Percentiles rank a stretch among this genome's conserved stretches.
phyloP scores from a whole-genome alignment of 2,888 invertebrate species.

The Oligia strigilis region DNA sequence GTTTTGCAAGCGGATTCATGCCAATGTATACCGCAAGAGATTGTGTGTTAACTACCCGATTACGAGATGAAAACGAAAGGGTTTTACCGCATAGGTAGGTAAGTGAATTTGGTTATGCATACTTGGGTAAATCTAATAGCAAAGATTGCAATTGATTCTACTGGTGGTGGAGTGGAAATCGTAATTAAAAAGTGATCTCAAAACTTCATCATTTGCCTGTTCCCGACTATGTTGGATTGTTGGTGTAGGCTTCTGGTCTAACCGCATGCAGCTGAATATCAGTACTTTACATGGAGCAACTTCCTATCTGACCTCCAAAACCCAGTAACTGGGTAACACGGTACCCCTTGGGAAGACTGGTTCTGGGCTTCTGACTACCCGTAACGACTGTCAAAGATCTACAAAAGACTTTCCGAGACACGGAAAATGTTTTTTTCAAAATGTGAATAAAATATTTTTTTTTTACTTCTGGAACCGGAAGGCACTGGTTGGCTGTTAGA shows the following conservation, averaged over 20 bases:
- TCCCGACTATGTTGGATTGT: not conserved
- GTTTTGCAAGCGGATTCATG: slow-evolving; percentile 44
- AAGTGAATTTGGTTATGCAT: slow-evolving; percentile 31
- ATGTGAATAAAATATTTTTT: not conserved
- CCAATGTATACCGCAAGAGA: slow-evolving; percentile 43
- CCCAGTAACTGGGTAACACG: not conserved
- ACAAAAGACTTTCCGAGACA: not conserved
- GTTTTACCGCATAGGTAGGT: slow-evolving; percentile 34
- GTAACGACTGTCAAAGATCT: not conserved
- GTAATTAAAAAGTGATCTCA: not conserved
- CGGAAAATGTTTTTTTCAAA: not conserved
- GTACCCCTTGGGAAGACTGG: not conserved
- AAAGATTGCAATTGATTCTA: not conserved
- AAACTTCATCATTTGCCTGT: not conserved
- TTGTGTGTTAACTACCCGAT: slow-evolving; percentile 52
- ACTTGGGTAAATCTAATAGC: not conserved
- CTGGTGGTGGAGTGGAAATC: not conserved
- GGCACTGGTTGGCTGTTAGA: not conserved
- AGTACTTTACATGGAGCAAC: not conserved
- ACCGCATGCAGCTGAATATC: not conserved
- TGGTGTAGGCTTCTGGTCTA: not conserved
- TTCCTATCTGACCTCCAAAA: too few relatives aligned
- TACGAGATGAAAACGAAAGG: slow-evolving; percentile 52
- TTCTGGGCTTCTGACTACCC: not conserved
- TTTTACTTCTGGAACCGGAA: not conserved